phyloP scores from a whole-genome alignment of 2,113 vertebrate genomes.

The Podocnemis expansa region DNA sequence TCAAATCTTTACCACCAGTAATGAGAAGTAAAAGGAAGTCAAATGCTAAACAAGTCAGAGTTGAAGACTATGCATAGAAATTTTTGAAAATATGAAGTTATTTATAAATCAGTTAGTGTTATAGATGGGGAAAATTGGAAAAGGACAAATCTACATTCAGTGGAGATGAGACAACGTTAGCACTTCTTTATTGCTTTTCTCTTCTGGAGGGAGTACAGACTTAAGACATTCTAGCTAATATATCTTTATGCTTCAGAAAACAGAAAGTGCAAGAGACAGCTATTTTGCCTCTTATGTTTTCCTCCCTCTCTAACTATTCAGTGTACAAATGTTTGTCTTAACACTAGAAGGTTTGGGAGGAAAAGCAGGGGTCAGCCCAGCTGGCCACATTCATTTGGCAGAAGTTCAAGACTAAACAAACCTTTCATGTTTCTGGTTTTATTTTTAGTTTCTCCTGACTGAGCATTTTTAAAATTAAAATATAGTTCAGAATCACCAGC shows the following conservation, averaged over 20 bases:
- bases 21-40: neutral
- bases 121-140: neutral
- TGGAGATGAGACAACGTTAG: neutral
- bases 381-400: neutral
- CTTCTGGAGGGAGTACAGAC: neutral
- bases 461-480: neutral
- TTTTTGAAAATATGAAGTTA: neutral
- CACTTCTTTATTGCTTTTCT: neutral
- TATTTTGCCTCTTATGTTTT: neutral
- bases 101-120: neutral
- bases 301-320: neutral
- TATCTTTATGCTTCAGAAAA: slow-evolving; percentile 10
- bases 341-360: neutral
- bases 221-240: neutral
- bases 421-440: neutral
- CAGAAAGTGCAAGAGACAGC: neutral
- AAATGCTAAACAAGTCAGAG: neutral
- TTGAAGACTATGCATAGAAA: neutral
- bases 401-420: neutral
- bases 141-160: neutral
- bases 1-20: neutral
- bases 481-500: neutral
- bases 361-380: neutral
- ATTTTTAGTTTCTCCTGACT: neutral
- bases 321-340: neutral